Evolutionary conservation across 2,888 invertebrate species (phyloP), one percentile per base, ranked within the genome.

Genomic region (Lissonota sp.): DNA sequence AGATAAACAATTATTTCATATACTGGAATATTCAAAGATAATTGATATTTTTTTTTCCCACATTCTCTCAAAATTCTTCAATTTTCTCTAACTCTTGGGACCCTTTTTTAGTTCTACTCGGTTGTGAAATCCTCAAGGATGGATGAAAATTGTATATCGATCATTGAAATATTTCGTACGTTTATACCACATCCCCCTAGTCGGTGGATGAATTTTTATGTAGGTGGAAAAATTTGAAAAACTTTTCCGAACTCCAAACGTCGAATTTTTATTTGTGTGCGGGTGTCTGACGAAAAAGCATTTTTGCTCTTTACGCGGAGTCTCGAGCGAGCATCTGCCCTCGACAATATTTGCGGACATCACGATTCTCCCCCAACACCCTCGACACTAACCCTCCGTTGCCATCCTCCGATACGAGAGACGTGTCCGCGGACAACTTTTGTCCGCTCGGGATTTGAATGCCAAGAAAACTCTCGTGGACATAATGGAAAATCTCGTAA

Each of bases 261-360:
- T 12, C 53, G 12, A 26, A 26, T 14, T 49, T 64, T 37, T 3
- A 7, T 46, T 51, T 40, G 8, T 60, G 40, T 8, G 58, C 14
- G 8, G 49, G 40, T 8, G 58, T 67, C 44, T 14, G 12, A 44
- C 57, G 26, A 37, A 53, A 16, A 63, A 16, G 44, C 26, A 71
- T 55, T 66, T 70, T 66, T 53, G 63, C 58, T 66, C 60, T 72
- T 64, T 55, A 60, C 70, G 49, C 42, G 44, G 39, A 44, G 75
- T 46, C 55, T 64, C 49, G 84, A 83, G 86, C 90, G 90, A 64
- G 55, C 80, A 91, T 91, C 92, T 91, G 92, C 88, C 84, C 86
- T 86, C 90, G 89, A 91, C 91, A 92, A 91, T 91, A 88, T 92
- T 92, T 91, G 76, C 80, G 89, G 89, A 92, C 89, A 91, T 82